A percentile compares a stretch with the other conserved stretches of the same genome.
phyloP scores from a whole-genome alignment of 1,140 invertebrate genomes.

The Pollicipes pollicipes region DNA sequence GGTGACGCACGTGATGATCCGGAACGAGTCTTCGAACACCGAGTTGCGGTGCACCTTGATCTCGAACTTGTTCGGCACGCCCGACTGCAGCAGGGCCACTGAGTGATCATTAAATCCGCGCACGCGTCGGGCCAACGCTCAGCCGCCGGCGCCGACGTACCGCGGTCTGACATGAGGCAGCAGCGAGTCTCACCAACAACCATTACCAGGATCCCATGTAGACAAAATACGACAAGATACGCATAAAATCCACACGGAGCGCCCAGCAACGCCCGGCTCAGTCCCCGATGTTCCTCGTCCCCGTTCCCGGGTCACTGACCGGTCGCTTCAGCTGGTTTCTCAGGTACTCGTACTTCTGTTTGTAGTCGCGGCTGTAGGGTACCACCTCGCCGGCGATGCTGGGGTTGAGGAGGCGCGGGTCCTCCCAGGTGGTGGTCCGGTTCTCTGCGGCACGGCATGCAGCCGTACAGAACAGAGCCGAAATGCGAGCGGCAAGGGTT shows the following conservation, averaged over 20 bases:
- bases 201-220: no score
- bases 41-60: constrained; percentile 74
- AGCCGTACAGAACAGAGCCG: constrained; percentile 10
- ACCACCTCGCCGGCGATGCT: constrained; percentile 93
- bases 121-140: no score
- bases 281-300: no score
- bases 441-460: constrained; percentile 16
- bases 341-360: constrained; percentile 95
- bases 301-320: constrained; percentile 28
- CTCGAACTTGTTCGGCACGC: constrained; percentile 95
- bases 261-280: no score
- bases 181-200: no score
- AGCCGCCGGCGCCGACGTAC: neutral
- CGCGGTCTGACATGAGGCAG: no score
- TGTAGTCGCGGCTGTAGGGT: constrained; percentile 94
- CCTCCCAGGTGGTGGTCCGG: constrained; percentile 95
- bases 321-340: constrained; percentile 88
- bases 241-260: no score
- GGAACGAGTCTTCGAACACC: constrained; percentile 82
- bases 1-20: constrained; percentile 35
- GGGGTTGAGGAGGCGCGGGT: constrained; percentile 87
- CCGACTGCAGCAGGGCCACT: constrained; percentile 44
- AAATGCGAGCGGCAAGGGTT: no score
- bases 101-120: constrained; percentile 15
- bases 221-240: no score